Percentiles rank a stretch among this genome's conserved stretches.
Evolutionary conservation across 1,140 invertebrate genomes (phyloP).

Genomic region (Achatina immaculata): DNA sequence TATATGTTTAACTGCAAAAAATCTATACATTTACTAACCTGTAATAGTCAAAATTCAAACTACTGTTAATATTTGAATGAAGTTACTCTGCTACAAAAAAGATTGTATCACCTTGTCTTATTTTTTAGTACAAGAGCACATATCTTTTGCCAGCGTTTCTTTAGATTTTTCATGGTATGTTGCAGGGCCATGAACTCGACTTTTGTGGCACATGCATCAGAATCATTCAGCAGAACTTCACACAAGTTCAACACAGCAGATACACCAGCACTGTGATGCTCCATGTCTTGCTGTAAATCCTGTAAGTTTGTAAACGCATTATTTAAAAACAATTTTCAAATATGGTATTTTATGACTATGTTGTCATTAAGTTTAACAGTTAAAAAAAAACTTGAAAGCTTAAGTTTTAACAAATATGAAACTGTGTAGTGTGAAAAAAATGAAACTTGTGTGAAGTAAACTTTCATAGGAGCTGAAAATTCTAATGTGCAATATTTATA

Average conservation of each 20-base stretch:
- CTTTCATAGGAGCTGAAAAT: neutral
- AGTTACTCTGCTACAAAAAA: too few relatives aligned
- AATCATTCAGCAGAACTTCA: conserved; percentile 74
- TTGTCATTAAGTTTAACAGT: too few relatives aligned
- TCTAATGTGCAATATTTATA: neutral
- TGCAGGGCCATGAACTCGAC: conserved; percentile 78
- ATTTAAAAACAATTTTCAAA: too few relatives aligned
- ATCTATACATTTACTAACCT: too few relatives aligned
- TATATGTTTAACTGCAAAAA: too few relatives aligned
- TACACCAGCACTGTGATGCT: conserved; percentile 84
- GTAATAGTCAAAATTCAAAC: too few relatives aligned
- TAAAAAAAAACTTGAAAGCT: too few relatives aligned
- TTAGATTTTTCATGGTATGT: conserved; percentile 80
- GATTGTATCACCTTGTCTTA: conserved; percentile 72
- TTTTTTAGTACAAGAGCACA: conserved; percentile 82
- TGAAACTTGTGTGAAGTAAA: neutral
- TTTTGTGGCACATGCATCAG: conserved; percentile 69
- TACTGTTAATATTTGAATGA: too few relatives aligned
- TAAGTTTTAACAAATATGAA: too few relatives aligned
- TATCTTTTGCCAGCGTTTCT: conserved; percentile 83
- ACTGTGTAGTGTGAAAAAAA: too few relatives aligned
- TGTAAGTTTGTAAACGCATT: conserved; percentile 51
- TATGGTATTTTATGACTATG: too few relatives aligned
- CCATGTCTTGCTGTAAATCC: conserved; percentile 83
- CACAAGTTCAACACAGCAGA: conserved; percentile 87